Evolutionary conservation across 2,113 vertebrate genomes (phyloP).

Genomic region (Sturnira hondurensis): DNA sequence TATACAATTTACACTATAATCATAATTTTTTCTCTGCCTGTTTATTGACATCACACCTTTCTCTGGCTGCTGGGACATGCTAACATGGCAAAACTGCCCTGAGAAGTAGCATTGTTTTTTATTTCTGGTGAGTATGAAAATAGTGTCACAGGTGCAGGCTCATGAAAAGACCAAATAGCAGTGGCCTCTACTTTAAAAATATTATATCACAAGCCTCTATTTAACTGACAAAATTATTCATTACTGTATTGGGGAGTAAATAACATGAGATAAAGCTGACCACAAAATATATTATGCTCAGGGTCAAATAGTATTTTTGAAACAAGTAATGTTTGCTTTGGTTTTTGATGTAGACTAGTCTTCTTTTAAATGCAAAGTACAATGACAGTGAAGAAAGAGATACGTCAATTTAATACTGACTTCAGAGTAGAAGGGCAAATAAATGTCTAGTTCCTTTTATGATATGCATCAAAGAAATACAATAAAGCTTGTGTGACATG

Average conservation of each 20-base stretch:
- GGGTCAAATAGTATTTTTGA: slow-evolving; percentile 24
- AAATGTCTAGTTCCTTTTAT: background rate
- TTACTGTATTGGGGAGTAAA: background rate
- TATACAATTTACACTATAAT: background rate
- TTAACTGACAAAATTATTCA: background rate
- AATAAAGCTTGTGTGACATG: background rate
- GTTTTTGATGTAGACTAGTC: background rate
- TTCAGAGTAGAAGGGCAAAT: background rate
- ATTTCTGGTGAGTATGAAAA: slow-evolving; percentile 21
- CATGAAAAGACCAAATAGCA: background rate
- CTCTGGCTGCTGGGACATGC: background rate
- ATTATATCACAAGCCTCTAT: background rate
- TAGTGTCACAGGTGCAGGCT: background rate
- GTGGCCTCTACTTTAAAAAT: background rate
- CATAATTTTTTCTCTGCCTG: background rate
- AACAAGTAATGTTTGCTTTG: background rate
- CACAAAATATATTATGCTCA: slow-evolving; percentile 9
- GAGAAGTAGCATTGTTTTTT: background rate
- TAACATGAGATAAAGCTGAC: background rate
- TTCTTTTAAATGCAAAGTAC: background rate
- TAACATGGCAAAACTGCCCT: background rate
- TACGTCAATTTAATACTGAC: background rate
- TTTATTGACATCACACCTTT: background rate
- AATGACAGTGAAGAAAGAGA: background rate
- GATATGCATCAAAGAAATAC: background rate